Evolutionary conservation across 1,140 invertebrate species (phyloP).

Genomic region (Plodia interpunctella): DNA sequence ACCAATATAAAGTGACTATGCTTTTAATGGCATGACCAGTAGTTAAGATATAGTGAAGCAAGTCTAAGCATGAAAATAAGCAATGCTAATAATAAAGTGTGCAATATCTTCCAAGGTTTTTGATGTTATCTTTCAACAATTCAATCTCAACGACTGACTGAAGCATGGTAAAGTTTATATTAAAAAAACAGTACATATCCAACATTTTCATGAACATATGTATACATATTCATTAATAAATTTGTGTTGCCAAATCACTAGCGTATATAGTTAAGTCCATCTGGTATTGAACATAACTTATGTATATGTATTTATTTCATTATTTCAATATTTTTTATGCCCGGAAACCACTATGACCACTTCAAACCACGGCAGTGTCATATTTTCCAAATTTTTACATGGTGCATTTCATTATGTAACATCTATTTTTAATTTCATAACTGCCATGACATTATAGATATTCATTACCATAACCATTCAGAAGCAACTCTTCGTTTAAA

Average conservation of each 20-base stretch:
- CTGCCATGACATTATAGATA: conserved; percentile 2
- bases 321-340: conserved; percentile 31
- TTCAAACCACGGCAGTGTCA: conserved; percentile 41
- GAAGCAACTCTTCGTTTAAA: not conserved
- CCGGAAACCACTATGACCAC: conserved; percentile 33
- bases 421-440: conserved; percentile 22
- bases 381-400: conserved; percentile 55
- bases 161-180: conserved; percentile 40
- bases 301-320: conserved; percentile 36
- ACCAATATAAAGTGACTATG: not conserved
- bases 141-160: conserved; percentile 40
- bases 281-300: conserved; percentile 15
- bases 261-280: not conserved
- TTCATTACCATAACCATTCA: not conserved
- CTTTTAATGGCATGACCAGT: not conserved
- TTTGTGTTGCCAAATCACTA: not conserved
- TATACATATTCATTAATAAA: not conserved
- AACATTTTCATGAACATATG: not conserved
- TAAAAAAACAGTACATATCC: not conserved
- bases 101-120: conserved; percentile 20
- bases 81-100: conserved; percentile 31
- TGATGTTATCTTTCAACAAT: conserved; percentile 8
- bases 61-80: conserved; percentile 30
- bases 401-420: conserved; percentile 37
- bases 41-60: conserved; percentile 1